Base-by-base conservation (phyloP, 1,140 invertebrate species). In the Hypothenemus hampei region DNA sequence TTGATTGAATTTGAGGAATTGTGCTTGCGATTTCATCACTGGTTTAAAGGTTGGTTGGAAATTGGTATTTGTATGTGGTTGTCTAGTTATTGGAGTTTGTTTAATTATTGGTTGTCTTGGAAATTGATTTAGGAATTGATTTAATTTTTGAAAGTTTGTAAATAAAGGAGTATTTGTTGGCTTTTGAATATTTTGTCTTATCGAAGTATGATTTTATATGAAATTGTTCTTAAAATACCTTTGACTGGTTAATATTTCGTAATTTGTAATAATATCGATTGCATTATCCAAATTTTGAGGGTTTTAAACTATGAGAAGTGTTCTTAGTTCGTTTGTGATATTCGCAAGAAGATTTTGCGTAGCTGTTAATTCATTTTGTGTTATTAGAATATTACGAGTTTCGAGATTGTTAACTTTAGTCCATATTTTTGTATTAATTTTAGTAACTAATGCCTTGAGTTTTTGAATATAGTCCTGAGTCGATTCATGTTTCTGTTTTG, bases 391-490 rank as follows among this genome's bases (percentile, higher is more conserved):
- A 3, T 8, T 3, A 40, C 7, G 1, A 2, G 45, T 18, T 19
- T 47, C 45, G 7, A 1, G n/a, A 31, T 47, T 33, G 6, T 33
- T 8, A 2, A 31, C 35, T 29, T 47, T 26, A 3, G 7, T 36
- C 11, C 45, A 33, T 1, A 47, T 47, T 47, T 47, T 47, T 1
- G 23, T 47, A 47, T 47, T 47, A 2, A 47, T 47, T 47, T 47
- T 29, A 13, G 8, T 47, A 2, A 35, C 31, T 1, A 35, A 7
- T 7, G 45, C 26, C 19, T 31, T 47, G n/a, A 47, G 18, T 47
- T 33, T 47, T 31, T 47, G 2, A 2, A 36, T 29, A 6, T 47
- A 29, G 8, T 47, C 45, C 15, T 22, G 3, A 8, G 16, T 35
- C 2, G 45, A 33, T 33, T 47, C 23, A 7, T 37, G n/a, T n/a